phyloP scores from a whole-genome alignment of 2,797 vertebrate species.

The Psittacula echo region DNA sequence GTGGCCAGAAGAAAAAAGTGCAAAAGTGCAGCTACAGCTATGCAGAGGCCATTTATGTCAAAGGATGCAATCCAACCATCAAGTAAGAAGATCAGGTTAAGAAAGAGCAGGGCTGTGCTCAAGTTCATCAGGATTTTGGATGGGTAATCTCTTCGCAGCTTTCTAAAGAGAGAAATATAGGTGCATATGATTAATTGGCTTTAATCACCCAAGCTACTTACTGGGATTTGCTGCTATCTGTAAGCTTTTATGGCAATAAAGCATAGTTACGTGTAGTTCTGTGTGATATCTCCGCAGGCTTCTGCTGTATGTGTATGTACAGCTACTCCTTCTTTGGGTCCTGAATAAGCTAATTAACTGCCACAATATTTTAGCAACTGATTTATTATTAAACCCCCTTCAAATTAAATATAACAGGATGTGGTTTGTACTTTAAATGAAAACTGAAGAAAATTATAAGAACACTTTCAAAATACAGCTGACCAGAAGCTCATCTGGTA shows the following conservation, averaged over 20 bases:
- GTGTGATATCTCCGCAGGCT: neutral
- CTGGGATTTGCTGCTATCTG: neutral
- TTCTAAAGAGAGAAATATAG: conserved; percentile 76
- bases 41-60: conserved; percentile 81
- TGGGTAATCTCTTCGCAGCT: conserved; percentile 93
- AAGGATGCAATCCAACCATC: conserved; percentile 93
- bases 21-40: conserved; percentile 84
- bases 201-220: neutral
- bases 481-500: neutral
- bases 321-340: neutral
- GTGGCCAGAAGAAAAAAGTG: conserved; percentile 96
- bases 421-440: neutral
- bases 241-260: neutral
- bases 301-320: neutral
- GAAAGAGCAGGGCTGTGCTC: conserved; percentile 90
- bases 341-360: neutral
- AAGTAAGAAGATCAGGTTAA: conserved; percentile 92
- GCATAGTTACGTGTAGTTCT: neutral
- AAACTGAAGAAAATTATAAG: neutral
- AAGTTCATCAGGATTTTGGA: conserved; percentile 99
- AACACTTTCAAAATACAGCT: neutral
- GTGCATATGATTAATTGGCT: neutral
- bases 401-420: neutral
- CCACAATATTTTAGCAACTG: neutral
- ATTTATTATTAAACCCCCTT: neutral